A percentile compares a stretch with the other conserved stretches of the same genome.
phyloP scores from a whole-genome alignment of 2,888 invertebrate species.

The Coenonympha glycerion region DNA sequence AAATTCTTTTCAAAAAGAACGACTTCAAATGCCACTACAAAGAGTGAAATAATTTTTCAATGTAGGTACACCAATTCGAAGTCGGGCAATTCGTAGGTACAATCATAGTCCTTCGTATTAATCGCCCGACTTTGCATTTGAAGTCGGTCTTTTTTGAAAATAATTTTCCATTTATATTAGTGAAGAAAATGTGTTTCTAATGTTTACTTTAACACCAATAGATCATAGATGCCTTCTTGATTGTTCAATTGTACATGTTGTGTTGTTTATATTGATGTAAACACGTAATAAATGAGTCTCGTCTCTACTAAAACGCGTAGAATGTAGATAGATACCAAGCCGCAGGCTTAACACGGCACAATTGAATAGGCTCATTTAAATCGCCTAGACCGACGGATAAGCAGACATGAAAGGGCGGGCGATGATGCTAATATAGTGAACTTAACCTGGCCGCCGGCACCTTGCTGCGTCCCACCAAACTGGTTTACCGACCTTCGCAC shows the following conservation, averaged over 20 bases:
- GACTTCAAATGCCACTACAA: too few relatives aligned
- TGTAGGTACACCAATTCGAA: too few relatives aligned
- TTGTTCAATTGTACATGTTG: not conserved
- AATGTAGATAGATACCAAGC: constrained; percentile 13
- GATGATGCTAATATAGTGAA: constrained; percentile 70
- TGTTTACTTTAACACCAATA: not conserved
- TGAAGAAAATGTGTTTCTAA: too few relatives aligned
- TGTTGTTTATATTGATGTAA: not conserved
- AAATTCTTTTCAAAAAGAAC: too few relatives aligned
- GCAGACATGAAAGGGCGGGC: constrained; percentile 69
- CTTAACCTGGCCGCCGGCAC: constrained; percentile 69
- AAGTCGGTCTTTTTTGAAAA: too few relatives aligned
- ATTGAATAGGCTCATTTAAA: constrained; percentile 68
- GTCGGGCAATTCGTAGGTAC: too few relatives aligned
- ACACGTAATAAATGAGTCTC: constrained; percentile 18
- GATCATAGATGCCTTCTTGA: not conserved
- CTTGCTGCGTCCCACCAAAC: constrained; percentile 69
- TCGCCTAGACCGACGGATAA: constrained; percentile 63
- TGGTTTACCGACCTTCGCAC: constrained; percentile 70
- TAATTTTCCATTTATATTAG: too few relatives aligned
- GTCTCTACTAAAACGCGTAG: constrained; percentile 18
- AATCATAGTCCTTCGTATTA: too few relatives aligned
- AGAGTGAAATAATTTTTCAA: too few relatives aligned
- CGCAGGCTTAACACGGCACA: constrained; percentile 35
- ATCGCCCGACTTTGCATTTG: too few relatives aligned